Evolutionary conservation across 2,113 vertebrate species (phyloP).

Genomic region (Peucedramus taeniatus): DNA sequence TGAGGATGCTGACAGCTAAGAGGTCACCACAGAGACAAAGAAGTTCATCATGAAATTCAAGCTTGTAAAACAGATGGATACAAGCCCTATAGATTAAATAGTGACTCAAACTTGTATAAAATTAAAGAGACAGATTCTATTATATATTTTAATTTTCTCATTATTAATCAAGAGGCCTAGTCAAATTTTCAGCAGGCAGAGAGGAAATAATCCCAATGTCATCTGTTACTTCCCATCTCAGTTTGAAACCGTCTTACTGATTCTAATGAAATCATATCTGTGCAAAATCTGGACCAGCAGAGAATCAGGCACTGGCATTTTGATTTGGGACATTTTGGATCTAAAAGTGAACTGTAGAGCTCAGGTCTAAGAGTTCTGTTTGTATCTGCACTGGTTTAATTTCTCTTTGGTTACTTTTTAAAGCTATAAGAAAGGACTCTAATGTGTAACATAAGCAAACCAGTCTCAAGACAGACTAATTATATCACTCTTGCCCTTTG

Average conservation of each 20-base stretch:
- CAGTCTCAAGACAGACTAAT: slow-evolving; percentile 9
- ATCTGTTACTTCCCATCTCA: neutral
- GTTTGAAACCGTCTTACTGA: neutral
- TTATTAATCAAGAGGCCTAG: neutral
- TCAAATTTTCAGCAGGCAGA: neutral
- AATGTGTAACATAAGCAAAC: neutral
- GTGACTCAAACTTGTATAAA: neutral
- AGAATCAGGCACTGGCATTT: neutral
- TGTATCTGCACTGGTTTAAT: neutral
- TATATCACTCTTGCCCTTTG: slow-evolving; percentile 29
- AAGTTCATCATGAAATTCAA: neutral
- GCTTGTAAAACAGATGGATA: neutral
- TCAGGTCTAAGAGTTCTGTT: neutral
- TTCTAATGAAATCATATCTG: neutral
- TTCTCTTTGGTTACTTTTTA: neutral
- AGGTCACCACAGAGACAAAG: neutral
- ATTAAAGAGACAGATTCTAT: neutral
- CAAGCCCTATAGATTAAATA: neutral
- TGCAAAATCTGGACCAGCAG: neutral
- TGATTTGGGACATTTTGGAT: neutral
- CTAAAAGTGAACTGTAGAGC: neutral
- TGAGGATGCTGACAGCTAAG: neutral
- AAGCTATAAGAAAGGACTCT: neutral
- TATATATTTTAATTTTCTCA: neutral
- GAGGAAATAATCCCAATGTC: neutral